phyloP scores from a whole-genome alignment of 2,797 vertebrate genomes.

The Pseudochromis fuscus region DNA sequence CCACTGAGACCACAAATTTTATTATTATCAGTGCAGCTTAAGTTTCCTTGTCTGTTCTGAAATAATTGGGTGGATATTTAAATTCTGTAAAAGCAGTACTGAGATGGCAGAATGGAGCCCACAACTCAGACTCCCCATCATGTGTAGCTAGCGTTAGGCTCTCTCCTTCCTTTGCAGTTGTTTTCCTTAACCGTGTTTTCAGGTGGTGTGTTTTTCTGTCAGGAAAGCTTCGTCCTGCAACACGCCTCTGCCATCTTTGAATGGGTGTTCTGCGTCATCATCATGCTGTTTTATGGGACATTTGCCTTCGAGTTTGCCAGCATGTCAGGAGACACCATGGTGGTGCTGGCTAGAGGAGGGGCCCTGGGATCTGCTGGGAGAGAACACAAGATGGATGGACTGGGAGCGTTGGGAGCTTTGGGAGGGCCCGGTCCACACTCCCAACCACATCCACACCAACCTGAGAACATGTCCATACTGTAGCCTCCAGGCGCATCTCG shows the following conservation, averaged over 20 bases:
- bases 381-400: slow-evolving; percentile 77
- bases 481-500: slow-evolving; percentile 60
- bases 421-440: slow-evolving; percentile 62
- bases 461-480: slow-evolving; percentile 80
- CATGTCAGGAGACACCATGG: slow-evolving; percentile 86
- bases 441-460: slow-evolving; percentile 68
- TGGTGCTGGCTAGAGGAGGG: slow-evolving; percentile 83
- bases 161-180: slow-evolving; percentile 24
- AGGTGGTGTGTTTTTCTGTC: slow-evolving; percentile 89
- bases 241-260: slow-evolving; percentile 89
- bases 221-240: slow-evolving; percentile 88
- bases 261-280: slow-evolving; percentile 88
- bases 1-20: no score
- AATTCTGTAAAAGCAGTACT: background rate
- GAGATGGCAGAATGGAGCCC: background rate
- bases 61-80: background rate
- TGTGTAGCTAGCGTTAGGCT: background rate
- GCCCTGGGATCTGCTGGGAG: slow-evolving; percentile 65
- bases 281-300: slow-evolving; percentile 89
- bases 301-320: slow-evolving; percentile 88
- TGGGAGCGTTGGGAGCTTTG: slow-evolving; percentile 44
- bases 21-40: background rate
- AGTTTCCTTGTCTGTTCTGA: background rate
- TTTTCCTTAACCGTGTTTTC: slow-evolving; percentile 73
- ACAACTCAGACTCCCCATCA: background rate